Evolutionary conservation across 23 tunicate genomes (phyloP), one percentile per base, ranked within the genome.

Genomic region (Clavelina lepadiformis): DNA sequence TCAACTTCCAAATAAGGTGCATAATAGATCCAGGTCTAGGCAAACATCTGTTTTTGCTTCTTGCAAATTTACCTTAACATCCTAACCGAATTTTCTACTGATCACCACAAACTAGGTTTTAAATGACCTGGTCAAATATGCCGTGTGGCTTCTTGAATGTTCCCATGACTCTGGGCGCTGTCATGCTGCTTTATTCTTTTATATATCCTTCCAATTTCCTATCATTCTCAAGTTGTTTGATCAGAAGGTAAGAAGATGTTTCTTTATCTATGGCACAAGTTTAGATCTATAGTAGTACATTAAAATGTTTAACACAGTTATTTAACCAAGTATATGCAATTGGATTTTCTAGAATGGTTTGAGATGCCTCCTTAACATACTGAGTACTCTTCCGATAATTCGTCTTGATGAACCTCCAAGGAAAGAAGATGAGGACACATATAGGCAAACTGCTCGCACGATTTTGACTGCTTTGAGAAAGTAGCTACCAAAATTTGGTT

Each of bases 121-220:
- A 31, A 22, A 13, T 33, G 77, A 72, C 23, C 31, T 91, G 65
- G 81, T 91, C 30, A 65, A 57, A 25, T 91, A 82, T 66, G 91
- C 86, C 6, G 33, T 65, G 22, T 83, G 91, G 86, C 71, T 91
- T 30, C 71, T 91, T 13, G 98, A 91, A 65, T 73, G 82, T 47
- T 82, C 91, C 25, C 92, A 91, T 31, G 92, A 91, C n/a, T 83
- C 86, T 45, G 92, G 85, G 3, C 56, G 79, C 44, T 83, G 81
- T 51, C 92, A 91, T 47, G 79, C 80, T 24, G 91, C 91, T 3
- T 31, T 77, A 36, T 91, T 91, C 63, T 91, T 91, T 67, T 76
- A 82, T 38, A 51, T 77, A 38, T 65, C 86, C 22, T 83, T 83
- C 31, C 76, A 79, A 55, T 71, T 53, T 71, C 67, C 58, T 6